phyloP scores from a whole-genome alignment of 2,797 vertebrate species.

The Tympanoctomys barrerae region DNA sequence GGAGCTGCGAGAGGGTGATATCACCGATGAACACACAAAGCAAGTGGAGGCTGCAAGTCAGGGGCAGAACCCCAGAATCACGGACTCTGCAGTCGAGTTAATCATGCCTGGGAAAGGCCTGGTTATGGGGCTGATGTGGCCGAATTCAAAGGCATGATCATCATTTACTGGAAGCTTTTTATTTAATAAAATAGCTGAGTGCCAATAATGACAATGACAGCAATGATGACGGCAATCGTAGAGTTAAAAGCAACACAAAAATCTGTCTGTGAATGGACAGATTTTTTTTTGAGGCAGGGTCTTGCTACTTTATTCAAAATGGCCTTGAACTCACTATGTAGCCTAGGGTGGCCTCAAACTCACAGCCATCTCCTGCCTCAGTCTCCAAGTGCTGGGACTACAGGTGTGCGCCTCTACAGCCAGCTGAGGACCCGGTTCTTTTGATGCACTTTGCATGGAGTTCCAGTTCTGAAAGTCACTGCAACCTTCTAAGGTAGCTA shows the following conservation, averaged over 20 bases:
- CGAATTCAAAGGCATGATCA: conserved; percentile 65
- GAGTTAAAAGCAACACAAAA: not conserved
- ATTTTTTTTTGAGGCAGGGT: not conserved
- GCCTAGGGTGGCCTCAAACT: not conserved
- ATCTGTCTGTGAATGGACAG: not conserved
- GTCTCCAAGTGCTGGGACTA: not conserved
- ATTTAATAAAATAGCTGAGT: conserved; percentile 43
- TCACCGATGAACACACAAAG: conserved; percentile 59
- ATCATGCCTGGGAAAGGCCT: conserved; percentile 52
- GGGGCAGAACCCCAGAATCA: conserved; percentile 62
- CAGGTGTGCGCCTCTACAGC: fast-evolving
- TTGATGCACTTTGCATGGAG: not conserved
- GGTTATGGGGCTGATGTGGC: conserved; percentile 69
- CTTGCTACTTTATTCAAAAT: not conserved
- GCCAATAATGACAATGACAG: not conserved
- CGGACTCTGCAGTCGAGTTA: not conserved
- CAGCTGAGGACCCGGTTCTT: not conserved
- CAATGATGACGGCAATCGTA: not conserved
- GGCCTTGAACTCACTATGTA: not conserved
- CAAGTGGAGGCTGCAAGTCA: conserved; percentile 23
- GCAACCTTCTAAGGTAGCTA: not conserved
- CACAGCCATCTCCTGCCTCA: not conserved
- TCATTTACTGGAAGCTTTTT: conserved; percentile 51
- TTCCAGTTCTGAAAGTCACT: not conserved
- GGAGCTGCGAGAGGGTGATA: conserved; percentile 64